Evolutionary conservation across 2,888 invertebrate genomes (phyloP).

Genomic region (Pachymerium ferrugineum): DNA sequence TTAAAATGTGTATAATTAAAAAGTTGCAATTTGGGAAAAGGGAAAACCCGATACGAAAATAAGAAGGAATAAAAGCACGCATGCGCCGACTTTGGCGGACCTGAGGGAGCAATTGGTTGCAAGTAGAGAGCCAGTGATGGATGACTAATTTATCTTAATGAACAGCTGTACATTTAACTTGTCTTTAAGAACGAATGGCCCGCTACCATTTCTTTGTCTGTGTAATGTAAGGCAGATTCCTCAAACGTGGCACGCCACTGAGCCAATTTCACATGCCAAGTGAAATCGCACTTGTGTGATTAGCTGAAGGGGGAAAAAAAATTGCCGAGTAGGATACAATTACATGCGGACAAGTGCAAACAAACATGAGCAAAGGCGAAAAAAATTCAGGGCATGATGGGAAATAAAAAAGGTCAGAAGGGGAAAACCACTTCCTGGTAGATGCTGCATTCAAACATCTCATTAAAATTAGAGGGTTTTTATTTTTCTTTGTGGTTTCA

Average conservation of each 20-base stretch:
- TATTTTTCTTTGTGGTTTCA: no score
- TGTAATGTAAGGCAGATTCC: slow-evolving; percentile 5
- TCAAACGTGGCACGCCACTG: not conserved
- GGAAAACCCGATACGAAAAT: not conserved
- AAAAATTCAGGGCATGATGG: not conserved
- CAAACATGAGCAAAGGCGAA: no score
- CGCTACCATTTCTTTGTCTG: slow-evolving; percentile 1
- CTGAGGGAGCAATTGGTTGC: not conserved
- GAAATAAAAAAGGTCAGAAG: not conserved
- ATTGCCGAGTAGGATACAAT: slow-evolving; percentile 1
- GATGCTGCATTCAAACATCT: no score
- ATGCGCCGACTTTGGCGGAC: not conserved
- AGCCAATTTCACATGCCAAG: slow-evolving; percentile 4
- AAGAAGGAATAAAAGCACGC: not conserved
- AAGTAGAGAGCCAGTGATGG: not conserved
- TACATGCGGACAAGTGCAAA: not conserved
- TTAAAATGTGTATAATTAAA: no score
- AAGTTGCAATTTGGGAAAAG: no score
- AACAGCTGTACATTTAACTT: slow-evolving; percentile 16
- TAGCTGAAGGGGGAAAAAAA: not conserved
- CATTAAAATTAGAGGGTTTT: no score
- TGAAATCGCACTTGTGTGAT: not conserved
- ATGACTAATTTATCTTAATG: slow-evolving; percentile 20
- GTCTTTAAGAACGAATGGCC: slow-evolving; percentile 4
- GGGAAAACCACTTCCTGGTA: no score